A percentile compares a stretch with the other conserved stretches of the same genome.
Conservation (phyloP, 2,113 vertebrate species). For the Bambusicola thoracicus region DNA sequence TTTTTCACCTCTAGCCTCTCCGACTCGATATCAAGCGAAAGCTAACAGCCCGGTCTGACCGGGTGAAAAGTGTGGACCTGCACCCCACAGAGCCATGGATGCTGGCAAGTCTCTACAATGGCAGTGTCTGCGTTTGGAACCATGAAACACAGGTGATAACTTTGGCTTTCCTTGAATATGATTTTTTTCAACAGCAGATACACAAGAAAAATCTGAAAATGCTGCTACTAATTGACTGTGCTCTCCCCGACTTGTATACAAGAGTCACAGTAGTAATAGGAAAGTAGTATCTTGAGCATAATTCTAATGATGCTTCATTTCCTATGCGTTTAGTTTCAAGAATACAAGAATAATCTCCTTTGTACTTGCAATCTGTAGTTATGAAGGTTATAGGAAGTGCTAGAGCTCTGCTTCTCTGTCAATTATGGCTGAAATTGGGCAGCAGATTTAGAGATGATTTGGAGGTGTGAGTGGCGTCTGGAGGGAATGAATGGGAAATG, state of each 20-base stretch:
- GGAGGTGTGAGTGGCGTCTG: not conserved
- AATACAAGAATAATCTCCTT: no score
- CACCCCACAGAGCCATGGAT: conserved; percentile 97
- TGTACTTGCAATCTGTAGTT: not conserved
- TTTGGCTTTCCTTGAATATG: accelerated
- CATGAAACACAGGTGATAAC: conserved; percentile 91
- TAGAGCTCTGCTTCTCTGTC: not conserved
- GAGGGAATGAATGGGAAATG: not conserved
- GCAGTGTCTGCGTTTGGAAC: conserved; percentile 96
- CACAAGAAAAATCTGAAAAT: not conserved
- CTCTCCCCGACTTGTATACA: not conserved
- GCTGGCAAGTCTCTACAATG: conserved; percentile 96
- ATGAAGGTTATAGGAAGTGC: not conserved
- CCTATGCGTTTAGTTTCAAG: not conserved
- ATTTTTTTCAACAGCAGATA: not conserved
- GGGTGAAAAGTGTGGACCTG: conserved; percentile 95
- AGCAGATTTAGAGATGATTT: not conserved
- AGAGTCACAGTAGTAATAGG: not conserved
- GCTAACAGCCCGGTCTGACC: conserved; percentile 92
- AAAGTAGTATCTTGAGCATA: not conserved
- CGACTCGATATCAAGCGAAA: conserved; percentile 95
- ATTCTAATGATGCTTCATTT: not conserved
- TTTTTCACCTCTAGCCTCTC: conserved; percentile 84
- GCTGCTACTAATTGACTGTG: not conserved
- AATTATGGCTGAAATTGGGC: not conserved